These are phyloP conservation scores for Mus caroli DNA, from an alignment of 2,797 vertebrate species.

Conservation along the genomic window DNA sequence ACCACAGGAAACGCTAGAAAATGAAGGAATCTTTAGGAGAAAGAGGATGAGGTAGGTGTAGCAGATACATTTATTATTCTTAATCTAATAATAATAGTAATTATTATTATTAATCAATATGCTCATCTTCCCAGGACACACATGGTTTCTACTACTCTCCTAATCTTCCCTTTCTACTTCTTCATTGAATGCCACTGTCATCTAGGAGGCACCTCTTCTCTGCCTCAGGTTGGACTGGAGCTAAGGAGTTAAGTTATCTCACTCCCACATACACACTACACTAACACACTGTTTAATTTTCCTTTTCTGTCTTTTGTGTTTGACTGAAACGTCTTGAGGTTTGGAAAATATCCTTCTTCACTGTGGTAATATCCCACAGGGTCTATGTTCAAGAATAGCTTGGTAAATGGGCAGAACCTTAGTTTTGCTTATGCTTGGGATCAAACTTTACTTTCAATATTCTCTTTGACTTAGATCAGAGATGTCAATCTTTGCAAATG, in stretches of 20 bases:
- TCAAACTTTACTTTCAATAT: neutral
- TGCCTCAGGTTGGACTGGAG: neutral
- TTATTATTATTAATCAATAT: neutral
- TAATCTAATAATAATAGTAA: too few relatives aligned
- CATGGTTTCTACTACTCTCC: accelerated
- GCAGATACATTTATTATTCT: neutral
- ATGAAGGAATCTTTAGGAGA: neutral
- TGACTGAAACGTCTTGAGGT: neutral
- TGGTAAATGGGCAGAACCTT: neutral
- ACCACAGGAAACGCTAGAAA: neutral
- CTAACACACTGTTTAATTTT: neutral
- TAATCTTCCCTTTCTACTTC: neutral
- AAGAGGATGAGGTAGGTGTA: neutral
- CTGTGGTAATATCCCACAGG: neutral
- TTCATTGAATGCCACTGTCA: neutral
- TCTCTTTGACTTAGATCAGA: neutral
- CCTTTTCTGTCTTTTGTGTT: neutral
- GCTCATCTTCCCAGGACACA: neutral
- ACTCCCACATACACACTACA: accelerated
- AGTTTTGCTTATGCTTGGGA: neutral
- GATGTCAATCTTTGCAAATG: neutral
- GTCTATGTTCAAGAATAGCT: neutral
- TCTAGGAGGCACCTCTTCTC: accelerated
- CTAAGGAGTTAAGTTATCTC: neutral
- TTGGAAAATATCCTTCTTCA: neutral